phyloP scores from a whole-genome alignment of 1,140 invertebrate genomes.

The Archegozetes longisetosus region DNA sequence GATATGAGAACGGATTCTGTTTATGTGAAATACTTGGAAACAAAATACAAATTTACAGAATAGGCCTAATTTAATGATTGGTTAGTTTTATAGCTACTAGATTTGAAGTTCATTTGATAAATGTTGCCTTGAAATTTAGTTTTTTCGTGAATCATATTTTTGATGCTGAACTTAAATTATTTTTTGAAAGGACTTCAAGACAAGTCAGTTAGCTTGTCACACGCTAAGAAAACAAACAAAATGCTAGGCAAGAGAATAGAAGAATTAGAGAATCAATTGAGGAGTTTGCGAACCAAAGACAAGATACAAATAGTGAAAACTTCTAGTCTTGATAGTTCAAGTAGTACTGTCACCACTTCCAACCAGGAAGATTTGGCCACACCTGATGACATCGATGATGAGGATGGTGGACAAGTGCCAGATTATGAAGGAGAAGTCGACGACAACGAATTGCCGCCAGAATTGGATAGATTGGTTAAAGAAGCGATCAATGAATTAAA shows the following conservation, averaged over 20 bases:
- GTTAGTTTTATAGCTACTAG: too few species aligned
- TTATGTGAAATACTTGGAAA: too few species aligned
- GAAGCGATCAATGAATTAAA: not conserved
- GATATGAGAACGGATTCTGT: too few species aligned
- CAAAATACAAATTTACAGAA: too few species aligned
- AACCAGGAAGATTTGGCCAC: not conserved
- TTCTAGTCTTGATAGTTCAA: not conserved
- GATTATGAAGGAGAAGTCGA: not conserved
- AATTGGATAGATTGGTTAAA: not conserved
- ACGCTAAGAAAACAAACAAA: slow-evolving; percentile 67
- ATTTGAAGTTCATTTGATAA: too few species aligned
- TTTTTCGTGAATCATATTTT: not conserved
- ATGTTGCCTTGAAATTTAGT: not conserved
- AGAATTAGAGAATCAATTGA: slow-evolving; percentile 4
- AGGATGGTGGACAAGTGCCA: not conserved
- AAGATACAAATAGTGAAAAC: not conserved
- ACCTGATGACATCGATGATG: slow-evolving; percentile 4
- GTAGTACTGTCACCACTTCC: not conserved
- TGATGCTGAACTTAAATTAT: not conserved
- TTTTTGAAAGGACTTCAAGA: slow-evolving; percentile 46
- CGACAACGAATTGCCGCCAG: not conserved
- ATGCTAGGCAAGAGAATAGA: slow-evolving; percentile 11
- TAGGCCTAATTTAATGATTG: too few species aligned
- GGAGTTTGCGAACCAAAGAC: not conserved
- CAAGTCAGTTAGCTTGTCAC: slow-evolving; percentile 57